Conservation (phyloP, 2,113 vertebrate genomes). For the Anguilla japonica region DNA sequence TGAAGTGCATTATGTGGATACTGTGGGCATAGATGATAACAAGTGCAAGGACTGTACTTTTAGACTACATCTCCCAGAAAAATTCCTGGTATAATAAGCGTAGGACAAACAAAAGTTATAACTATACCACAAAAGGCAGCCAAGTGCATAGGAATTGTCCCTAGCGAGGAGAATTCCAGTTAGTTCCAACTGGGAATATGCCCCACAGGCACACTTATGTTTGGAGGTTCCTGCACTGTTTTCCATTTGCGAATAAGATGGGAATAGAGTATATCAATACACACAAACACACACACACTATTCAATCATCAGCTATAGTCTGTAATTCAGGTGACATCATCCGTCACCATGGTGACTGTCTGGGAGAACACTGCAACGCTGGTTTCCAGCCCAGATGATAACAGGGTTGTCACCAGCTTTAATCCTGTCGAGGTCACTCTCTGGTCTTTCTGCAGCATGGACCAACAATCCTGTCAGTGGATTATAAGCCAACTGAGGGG, state of each 20-base stretch:
- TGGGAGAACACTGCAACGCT: slow-evolving; percentile 56
- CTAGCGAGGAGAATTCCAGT: no score
- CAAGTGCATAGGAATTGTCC: no score
- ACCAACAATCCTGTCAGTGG: neutral
- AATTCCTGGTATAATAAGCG: no score
- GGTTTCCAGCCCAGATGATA: slow-evolving; percentile 50
- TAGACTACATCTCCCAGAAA: no score
- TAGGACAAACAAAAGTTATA: no score
- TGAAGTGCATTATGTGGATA: neutral
- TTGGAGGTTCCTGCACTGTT: no score
- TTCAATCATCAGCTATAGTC: slow-evolving; percentile 12
- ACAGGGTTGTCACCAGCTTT: slow-evolving; percentile 31
- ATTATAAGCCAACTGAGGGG: neutral
- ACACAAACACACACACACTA: neutral
- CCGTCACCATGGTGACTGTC: slow-evolving; percentile 61
- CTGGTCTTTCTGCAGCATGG: neutral
- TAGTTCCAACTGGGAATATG: no score
- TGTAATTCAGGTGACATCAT: slow-evolving; percentile 65
- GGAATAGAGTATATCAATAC: no score
- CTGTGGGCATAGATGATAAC: no score
- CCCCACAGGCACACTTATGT: no score
- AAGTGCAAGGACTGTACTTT: neutral
- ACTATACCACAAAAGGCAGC: no score
- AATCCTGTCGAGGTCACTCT: slow-evolving; percentile 26
- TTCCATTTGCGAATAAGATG: no score